Conservation (phyloP, 2,797 vertebrate species). For the Buceros bicornis region DNA sequence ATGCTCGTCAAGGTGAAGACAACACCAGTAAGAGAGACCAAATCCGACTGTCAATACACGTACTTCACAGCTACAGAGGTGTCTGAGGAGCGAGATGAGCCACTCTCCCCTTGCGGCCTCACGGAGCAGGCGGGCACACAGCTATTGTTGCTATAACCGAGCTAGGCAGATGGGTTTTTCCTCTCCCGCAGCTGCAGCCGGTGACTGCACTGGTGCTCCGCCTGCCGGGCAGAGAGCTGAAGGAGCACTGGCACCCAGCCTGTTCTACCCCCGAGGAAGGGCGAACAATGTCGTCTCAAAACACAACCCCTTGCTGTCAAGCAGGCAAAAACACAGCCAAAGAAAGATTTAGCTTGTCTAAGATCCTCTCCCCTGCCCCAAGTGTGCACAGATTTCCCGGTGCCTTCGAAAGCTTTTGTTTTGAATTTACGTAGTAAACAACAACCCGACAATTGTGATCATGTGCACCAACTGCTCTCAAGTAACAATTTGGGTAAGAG, state of each 20-base stretch:
- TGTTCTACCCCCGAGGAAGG: neutral
- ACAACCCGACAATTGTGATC: neutral
- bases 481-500: neutral
- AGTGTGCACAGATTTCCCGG: neutral
- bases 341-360: neutral
- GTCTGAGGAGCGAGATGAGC: neutral
- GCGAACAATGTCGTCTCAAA: neutral
- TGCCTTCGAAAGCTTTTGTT: neutral
- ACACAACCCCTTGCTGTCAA: neutral
- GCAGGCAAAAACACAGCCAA: neutral
- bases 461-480: neutral
- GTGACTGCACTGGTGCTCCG: constrained; percentile 44
- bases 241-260: neutral
- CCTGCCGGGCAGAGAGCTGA: constrained; percentile 49
- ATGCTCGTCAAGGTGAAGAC: neutral
- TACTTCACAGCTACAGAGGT: neutral
- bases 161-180: neutral
- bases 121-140: neutral
- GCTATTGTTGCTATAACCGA: neutral
- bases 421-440: neutral
- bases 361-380: neutral
- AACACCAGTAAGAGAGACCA: neutral
- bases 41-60: neutral
- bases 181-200: neutral
- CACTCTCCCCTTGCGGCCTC: neutral